Evolutionary conservation across 1,140 invertebrate species (phyloP).

Genomic region (Cotesia glomerata): DNA sequence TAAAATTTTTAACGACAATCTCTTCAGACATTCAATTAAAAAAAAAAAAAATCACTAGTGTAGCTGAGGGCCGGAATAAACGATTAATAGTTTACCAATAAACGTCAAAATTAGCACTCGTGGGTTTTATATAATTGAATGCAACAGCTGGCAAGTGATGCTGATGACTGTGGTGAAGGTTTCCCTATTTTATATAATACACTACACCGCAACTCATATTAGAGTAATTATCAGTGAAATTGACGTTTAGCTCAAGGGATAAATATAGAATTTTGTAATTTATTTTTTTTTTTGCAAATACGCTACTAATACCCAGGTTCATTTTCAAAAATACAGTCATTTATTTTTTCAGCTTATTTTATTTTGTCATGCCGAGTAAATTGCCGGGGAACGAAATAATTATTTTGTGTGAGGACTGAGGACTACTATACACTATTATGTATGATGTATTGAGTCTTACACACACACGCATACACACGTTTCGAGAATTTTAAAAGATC

Average conservation of each 20-base stretch:
- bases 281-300: no score
- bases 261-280: neutral
- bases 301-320: neutral
- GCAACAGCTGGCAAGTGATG: slow-evolving; percentile 43
- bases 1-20: neutral
- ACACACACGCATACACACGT: neutral
- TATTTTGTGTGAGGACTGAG: no score
- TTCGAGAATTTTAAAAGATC: slow-evolving; percentile 9
- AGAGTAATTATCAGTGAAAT: neutral
- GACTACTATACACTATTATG: no score
- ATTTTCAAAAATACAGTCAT: neutral
- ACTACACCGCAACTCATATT: neutral
- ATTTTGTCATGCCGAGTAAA: neutral
- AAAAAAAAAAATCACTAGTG: neutral
- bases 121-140: slow-evolving; percentile 49
- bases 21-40: neutral
- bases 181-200: neutral
- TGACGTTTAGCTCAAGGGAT: neutral
- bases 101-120: slow-evolving; percentile 52
- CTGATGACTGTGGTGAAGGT: no score
- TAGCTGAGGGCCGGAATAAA: slow-evolving; percentile 28
- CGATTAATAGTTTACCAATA: slow-evolving; percentile 53
- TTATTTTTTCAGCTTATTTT: neutral
- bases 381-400: neutral
- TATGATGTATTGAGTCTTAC: no score